These are phyloP conservation scores for Irena cyanogastra DNA, from an alignment of 2,113 vertebrate genomes.

Conservation along the genomic window DNA sequence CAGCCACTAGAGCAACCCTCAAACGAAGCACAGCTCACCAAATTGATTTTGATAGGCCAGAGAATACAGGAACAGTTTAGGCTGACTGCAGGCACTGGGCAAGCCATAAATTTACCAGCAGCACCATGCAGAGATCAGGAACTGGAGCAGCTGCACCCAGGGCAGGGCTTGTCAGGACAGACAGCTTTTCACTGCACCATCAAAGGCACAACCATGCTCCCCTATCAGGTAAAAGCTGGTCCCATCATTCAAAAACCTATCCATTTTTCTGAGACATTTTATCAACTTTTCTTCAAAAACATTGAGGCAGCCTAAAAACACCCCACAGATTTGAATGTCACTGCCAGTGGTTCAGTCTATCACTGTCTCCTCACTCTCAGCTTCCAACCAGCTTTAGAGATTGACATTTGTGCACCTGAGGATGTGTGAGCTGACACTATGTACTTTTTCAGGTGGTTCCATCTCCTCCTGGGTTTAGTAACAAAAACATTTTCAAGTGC, in stretches of 20 bases:
- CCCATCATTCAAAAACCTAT: neutral
- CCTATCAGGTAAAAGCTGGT: neutral
- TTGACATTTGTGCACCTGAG: neutral
- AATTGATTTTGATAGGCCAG: neutral
- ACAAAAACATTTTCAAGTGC: neutral
- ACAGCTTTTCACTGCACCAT: neutral
- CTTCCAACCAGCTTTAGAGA: neutral
- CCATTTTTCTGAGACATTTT: neutral
- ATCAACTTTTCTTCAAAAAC: neutral
- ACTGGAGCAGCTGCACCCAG: neutral
- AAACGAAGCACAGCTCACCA: neutral
- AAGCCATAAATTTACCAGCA: neutral
- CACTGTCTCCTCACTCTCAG: neutral
- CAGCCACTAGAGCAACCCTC: neutral
- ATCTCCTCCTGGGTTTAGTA: neutral
- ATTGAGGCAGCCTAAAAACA: neutral
- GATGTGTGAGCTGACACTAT: neutral
- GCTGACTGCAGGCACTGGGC: neutral
- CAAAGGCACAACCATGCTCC: neutral
- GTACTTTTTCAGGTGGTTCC: neutral
- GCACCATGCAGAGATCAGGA: neutral
- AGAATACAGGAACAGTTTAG: neutral
- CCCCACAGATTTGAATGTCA: neutral
- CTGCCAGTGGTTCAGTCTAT: neutral
- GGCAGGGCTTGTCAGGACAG: rapidly evolving